A percentile compares a stretch with the other conserved stretches of the same genome.
Conservation (phyloP, 2,113 vertebrate species). For the Semicossyphus pulcher region DNA sequence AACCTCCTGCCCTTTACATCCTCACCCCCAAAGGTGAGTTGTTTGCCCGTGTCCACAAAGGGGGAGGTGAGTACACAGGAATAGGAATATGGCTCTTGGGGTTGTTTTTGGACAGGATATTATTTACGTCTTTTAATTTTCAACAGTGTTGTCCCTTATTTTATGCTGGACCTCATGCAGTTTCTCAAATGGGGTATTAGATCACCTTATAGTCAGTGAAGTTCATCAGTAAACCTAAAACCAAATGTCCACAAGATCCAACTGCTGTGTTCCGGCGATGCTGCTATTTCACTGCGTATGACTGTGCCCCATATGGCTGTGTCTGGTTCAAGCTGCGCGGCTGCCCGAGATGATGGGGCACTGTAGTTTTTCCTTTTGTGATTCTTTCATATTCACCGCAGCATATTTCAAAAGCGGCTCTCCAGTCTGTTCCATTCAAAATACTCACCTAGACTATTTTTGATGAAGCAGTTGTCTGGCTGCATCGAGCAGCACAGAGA, state of each 20-base stretch:
- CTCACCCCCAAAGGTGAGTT: background rate
- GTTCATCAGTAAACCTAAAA: background rate
- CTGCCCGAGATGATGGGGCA: no score
- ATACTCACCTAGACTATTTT: no score
- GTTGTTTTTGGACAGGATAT: conserved; percentile 73
- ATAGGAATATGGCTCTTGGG: conserved; percentile 20
- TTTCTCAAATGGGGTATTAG: conserved; percentile 47
- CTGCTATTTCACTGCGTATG: no score
- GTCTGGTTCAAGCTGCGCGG: no score
- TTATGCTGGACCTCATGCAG: conserved; percentile 40
- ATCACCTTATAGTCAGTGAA: conserved; percentile 20
- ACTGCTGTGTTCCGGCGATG: background rate
- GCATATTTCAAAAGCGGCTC: no score
- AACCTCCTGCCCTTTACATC: background rate
- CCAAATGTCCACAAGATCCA: conserved; percentile 23
- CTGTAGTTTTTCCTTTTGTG: no score
- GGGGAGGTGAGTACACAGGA: conserved; percentile 28
- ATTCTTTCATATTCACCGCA: no score
- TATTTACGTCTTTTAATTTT: conserved; percentile 19
- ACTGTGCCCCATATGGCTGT: no score
- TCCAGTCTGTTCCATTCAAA: no score
- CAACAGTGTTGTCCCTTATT: conserved; percentile 40
- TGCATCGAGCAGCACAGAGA: no score
- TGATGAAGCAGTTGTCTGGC: no score
- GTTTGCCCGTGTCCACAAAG: background rate